phyloP scores from a whole-genome alignment of 2,888 invertebrate genomes.

The Marronus borbonicus region DNA sequence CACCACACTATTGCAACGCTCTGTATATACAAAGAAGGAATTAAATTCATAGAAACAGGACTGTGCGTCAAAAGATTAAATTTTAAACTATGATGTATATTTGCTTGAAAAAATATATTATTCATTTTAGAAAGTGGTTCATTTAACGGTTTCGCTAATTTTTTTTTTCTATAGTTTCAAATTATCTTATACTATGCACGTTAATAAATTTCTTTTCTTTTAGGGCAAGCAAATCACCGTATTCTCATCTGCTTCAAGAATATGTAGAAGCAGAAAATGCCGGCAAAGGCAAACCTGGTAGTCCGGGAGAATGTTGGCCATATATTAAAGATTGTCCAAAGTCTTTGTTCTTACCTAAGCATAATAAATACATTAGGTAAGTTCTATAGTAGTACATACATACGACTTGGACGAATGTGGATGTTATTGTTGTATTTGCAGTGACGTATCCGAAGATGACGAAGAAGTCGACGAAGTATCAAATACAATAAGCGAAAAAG shows the following conservation, averaged over 20 bases:
- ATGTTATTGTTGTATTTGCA: constrained; percentile 52
- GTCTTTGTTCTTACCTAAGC: constrained; percentile 79
- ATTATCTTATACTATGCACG: no score
- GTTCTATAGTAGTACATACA: not conserved
- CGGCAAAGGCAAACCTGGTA: constrained; percentile 74
- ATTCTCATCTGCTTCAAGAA: constrained; percentile 80
- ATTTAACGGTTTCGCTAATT: no score
- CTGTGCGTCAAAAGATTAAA: no score
- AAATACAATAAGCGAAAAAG: constrained; percentile 51
- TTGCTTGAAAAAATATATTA: no score
- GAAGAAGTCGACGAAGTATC: constrained; percentile 55
- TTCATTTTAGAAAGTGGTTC: no score
- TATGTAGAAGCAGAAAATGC: constrained; percentile 87
- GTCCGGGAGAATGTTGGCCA: constrained; percentile 86
- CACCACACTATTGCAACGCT: no score
- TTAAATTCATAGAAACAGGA: no score
- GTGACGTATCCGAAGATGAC: constrained; percentile 57
- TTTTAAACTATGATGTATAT: no score
- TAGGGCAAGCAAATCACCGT: constrained; percentile 88
- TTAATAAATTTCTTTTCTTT: constrained; percentile 53
- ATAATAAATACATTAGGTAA: constrained; percentile 72
- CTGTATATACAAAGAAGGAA: not conserved
- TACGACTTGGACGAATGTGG: no score
- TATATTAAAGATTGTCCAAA: constrained; percentile 88
- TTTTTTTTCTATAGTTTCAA: no score